Base-by-base conservation (phyloP, 2,888 invertebrate species). In the Chrysotoxum bicinctum region DNA sequence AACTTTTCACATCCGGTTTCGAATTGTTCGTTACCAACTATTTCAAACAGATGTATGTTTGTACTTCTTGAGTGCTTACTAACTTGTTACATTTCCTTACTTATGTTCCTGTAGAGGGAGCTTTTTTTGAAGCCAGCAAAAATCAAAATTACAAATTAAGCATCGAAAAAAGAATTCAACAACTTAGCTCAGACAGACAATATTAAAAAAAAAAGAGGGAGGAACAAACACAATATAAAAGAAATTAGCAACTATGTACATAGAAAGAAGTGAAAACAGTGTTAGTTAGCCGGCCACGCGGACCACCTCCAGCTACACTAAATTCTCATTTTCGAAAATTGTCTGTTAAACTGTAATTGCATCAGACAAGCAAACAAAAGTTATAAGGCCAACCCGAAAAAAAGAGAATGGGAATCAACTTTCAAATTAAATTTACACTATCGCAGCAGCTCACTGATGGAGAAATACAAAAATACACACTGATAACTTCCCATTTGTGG, bases 281-380 rank as follows among this genome's bases (percentile, higher is more conserved):
- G 50, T 50, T 23, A 50, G 23, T 50, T 50, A 23, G 23, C 23
- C 8, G 23, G 14, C 8, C 23, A 23, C 6, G 23, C 14, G 7
- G 12, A 48, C 5, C 12, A 48, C 2, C 75, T 64, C 37, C 64
- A 84, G 7, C 79, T 74, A 30, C 64, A 79, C 64, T 75, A 79
- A 75, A 84, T 80, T 72, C 70, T 75, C 75, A 72, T 75, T 80
- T 84, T 80, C 80, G 80, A 84, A 84, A 84, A 84, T 84, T 84
- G 75, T 84, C 84, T 84, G 79, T 80, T 84, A 84, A 84, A 84
- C 80, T 80, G 84, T 84, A 84, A 84, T 84, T 84, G 84, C 80
- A 75, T 84, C 80, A 84, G 80, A 75, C 69, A 70, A 84, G 66
- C 80, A 84, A 79, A 84, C 84, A 84, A 79, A 84, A 84, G 84